Conservation (phyloP, 1,140 invertebrate genomes). For the Papilio helenus region DNA sequence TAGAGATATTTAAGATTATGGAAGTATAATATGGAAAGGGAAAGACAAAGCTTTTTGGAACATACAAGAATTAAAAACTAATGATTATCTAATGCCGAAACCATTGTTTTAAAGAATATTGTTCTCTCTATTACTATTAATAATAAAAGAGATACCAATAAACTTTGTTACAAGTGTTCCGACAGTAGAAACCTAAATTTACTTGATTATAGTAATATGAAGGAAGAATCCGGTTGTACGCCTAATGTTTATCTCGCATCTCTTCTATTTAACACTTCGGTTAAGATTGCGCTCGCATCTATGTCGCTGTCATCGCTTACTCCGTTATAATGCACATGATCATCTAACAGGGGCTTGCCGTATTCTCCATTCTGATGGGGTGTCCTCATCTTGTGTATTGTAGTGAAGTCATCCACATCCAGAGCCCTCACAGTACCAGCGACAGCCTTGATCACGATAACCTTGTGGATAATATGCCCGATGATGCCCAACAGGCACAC, state of each 20-base stretch:
- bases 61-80: background rate
- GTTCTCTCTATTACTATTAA: no score
- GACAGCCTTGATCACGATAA: slow-evolving; percentile 69
- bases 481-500: slow-evolving; percentile 95
- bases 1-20: slow-evolving; percentile 3
- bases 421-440: slow-evolving; percentile 59
- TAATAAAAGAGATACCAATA: background rate
- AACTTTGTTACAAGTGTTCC: background rate
- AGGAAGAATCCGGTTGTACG: background rate
- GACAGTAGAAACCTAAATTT: background rate
- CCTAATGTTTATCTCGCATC: slow-evolving; percentile 61
- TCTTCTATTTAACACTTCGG: slow-evolving; percentile 73
- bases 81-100: background rate
- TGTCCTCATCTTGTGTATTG: slow-evolving; percentile 51
- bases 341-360: slow-evolving; percentile 66
- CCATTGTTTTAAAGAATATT: background rate
- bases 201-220: background rate
- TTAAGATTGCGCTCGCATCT: slow-evolving; percentile 71
- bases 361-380: slow-evolving; percentile 58
- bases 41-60: background rate
- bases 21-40: background rate
- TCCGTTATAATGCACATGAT: slow-evolving; percentile 52
- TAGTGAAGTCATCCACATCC: slow-evolving; percentile 62
- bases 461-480: slow-evolving; percentile 93
- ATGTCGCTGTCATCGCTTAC: slow-evolving; percentile 72